Conservation (phyloP, 1,140 invertebrate genomes). For the Telenomus remus region DNA sequence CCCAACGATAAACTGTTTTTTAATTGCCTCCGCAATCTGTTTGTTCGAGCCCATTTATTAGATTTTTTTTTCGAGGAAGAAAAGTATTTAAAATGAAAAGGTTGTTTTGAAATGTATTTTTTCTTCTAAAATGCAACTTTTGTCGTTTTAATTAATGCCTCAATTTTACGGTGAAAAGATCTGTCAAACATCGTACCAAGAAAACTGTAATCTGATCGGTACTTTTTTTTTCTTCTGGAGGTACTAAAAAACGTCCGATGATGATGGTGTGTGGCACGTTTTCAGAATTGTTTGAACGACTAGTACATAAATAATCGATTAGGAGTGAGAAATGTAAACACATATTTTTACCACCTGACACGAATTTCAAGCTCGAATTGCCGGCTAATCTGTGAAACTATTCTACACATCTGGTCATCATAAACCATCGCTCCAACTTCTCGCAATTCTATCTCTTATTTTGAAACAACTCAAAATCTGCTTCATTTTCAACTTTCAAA, state of each 20-base stretch:
- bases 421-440: constrained; percentile 7
- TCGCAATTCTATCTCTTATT: too few species aligned
- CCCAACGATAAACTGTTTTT: not conserved
- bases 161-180: too few species aligned
- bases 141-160: too few species aligned
- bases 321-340: constrained; percentile 20
- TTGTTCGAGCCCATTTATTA: too few species aligned
- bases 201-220: too few species aligned
- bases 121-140: too few species aligned
- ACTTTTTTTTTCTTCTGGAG: not conserved
- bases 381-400: constrained; percentile 14
- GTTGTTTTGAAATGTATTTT: too few species aligned
- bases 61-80: too few species aligned
- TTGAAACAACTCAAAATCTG: too few species aligned
- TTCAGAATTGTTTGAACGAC: constrained; percentile 14
- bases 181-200: too few species aligned
- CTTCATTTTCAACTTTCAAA: too few species aligned
- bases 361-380: constrained; percentile 27
- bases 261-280: constrained; percentile 2
- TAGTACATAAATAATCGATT: constrained; percentile 23
- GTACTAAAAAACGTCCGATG: not conserved
- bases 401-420: constrained; percentile 30
- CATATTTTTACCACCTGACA: constrained; percentile 19
- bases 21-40: not conserved
- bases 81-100: too few species aligned